Percentiles rank a stretch among this genome's conserved stretches.
phyloP scores from a whole-genome alignment of 30 jellyfish, hydroid and myxozoan genomes.

The Aurelia sp. region DNA sequence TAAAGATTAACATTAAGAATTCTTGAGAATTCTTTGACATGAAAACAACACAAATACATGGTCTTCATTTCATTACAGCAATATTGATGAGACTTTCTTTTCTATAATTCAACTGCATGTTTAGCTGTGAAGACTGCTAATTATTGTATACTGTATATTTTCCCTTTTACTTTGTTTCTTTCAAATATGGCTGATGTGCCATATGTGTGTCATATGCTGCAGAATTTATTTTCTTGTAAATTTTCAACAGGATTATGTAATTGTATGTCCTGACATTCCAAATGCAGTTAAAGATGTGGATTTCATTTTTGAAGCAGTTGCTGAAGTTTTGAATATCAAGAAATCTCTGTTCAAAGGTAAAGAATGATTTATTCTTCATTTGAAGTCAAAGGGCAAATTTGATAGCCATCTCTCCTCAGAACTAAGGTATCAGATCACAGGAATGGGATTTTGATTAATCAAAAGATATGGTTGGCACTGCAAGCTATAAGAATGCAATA shows the following conservation, averaged over 20 bases:
- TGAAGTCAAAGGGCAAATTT: neutral
- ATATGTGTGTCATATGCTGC: neutral
- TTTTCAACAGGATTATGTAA: neutral
- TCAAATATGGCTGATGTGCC: neutral
- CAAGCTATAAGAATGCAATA: too few relatives aligned
- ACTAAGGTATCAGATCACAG: too few relatives aligned
- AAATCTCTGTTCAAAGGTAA: constrained; percentile 26
- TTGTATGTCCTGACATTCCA: constrained; percentile 4
- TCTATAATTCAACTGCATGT: too few relatives aligned
- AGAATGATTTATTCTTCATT: neutral
- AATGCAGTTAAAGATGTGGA: constrained; percentile 25
- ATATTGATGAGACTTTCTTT: too few relatives aligned
- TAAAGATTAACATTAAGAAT: too few relatives aligned
- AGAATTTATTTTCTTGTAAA: neutral
- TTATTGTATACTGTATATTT: too few relatives aligned
- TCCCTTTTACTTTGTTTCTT: neutral
- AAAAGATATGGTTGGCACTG: too few relatives aligned
- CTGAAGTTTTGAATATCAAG: constrained; percentile 16
- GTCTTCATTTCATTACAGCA: too few relatives aligned
- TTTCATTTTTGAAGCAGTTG: constrained; percentile 42
- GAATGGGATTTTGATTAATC: too few relatives aligned
- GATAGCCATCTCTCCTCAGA: neutral
- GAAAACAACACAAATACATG: too few relatives aligned
- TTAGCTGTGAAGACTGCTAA: too few relatives aligned
- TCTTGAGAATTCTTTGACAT: too few relatives aligned